Conservation (phyloP, 2,113 vertebrate genomes). For the Etheostoma spectabile region DNA sequence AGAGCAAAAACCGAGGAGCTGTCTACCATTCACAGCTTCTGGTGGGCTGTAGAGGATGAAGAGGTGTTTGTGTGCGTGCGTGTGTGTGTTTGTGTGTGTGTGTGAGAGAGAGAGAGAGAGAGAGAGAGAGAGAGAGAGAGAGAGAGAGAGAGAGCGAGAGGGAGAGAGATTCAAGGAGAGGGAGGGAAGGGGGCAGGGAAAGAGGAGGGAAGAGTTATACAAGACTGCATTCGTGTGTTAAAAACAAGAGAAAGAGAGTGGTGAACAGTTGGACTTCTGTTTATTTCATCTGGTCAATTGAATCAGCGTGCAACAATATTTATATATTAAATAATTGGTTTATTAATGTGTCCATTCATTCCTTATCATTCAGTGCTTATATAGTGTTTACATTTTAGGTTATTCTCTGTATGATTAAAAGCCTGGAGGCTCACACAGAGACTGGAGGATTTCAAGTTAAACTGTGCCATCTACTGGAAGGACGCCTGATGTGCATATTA, state of each 20-base stretch:
- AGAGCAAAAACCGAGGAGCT: conserved; percentile 42
- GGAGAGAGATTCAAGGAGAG: conserved; percentile 27
- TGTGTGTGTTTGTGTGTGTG: conserved; percentile 15
- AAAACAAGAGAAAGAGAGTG: conserved; percentile 6
- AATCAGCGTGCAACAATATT: background rate
- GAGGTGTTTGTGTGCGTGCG: conserved; percentile 28
- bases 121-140: no score
- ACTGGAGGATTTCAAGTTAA: conserved; percentile 20
- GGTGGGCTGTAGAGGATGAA: conserved; percentile 50
- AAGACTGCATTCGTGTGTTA: conserved; percentile 38
- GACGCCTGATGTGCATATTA: conserved; percentile 12
- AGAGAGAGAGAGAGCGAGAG: no score
- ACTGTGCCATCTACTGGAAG: conserved; percentile 74
- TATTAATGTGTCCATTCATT: conserved; percentile 4
- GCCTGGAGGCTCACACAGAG: background rate
- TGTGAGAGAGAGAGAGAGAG: background rate
- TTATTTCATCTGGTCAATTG: conserved; percentile 10
- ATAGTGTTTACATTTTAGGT: conserved; percentile 1
- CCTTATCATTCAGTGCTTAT: background rate
- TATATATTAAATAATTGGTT: background rate
- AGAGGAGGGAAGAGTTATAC: conserved; percentile 64
- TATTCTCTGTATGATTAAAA: conserved; percentile 6
- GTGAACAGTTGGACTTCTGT: background rate
- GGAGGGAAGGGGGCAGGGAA: conserved; percentile 31
- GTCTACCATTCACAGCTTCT: conserved; percentile 62